These are phyloP conservation scores for Nesometra sesokonis DNA, from an alignment of 35 echinoderm and acorn worm genomes.

Conservation along the genomic window DNA sequence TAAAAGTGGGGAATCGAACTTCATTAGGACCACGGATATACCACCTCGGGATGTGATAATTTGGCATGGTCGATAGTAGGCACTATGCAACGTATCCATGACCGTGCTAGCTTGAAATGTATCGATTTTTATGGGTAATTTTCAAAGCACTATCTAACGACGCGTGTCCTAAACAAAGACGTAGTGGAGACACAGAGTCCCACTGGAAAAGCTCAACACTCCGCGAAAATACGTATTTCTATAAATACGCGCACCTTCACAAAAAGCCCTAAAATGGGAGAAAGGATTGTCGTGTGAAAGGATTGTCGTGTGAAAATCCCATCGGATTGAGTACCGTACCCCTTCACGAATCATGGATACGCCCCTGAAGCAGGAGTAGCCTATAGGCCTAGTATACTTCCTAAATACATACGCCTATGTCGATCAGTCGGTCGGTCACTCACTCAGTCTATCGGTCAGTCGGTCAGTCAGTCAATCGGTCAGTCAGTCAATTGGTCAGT, in stretches of 20 bases:
- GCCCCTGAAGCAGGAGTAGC: too few relatives aligned
- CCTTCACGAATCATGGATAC: too few relatives aligned
- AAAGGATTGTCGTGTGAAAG: too few relatives aligned
- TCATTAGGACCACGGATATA: not conserved
- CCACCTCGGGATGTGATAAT: not conserved
- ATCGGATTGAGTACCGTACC: too few relatives aligned
- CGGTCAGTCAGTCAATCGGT: too few relatives aligned
- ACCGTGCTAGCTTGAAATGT: not conserved
- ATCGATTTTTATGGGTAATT: not conserved
- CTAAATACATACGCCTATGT: too few relatives aligned
- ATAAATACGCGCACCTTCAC: not conserved
- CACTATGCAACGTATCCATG: not conserved
- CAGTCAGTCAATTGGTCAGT: too few relatives aligned
- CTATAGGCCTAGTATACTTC: too few relatives aligned
- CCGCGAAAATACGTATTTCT: not conserved
- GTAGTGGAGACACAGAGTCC: not conserved
- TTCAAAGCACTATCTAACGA: not conserved
- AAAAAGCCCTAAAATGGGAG: not conserved
- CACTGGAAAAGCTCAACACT: not conserved
- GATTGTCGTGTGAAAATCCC: not conserved
- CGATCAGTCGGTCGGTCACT: too few relatives aligned
- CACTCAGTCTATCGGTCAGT: too few relatives aligned
- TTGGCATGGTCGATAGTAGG: not conserved
- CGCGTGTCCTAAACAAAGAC: not conserved
- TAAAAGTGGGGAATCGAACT: not conserved